Evolutionary conservation across 2,113 vertebrate species (phyloP).

Genomic region (Gallinago paraguaiae): DNA sequence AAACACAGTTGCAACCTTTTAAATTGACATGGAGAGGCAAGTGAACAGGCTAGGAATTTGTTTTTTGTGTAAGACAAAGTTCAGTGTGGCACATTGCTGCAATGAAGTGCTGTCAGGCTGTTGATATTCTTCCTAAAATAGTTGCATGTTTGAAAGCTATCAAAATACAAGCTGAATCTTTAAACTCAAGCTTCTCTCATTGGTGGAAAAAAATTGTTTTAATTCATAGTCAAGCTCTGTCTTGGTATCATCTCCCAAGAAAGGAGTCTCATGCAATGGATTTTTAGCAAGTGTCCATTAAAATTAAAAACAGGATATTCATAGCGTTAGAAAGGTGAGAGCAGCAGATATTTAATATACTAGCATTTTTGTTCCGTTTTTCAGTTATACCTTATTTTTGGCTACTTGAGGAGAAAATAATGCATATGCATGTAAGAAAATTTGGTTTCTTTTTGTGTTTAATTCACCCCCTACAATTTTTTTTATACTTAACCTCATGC

Average conservation of each 20-base stretch:
- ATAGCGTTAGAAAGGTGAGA: not conserved
- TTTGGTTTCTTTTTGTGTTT: fast-evolving
- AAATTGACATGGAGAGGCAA: not conserved
- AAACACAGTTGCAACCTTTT: not conserved
- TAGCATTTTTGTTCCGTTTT: not conserved
- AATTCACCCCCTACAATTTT: fast-evolving
- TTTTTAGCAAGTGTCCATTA: not conserved
- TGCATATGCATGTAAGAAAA: not conserved
- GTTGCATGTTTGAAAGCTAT: not conserved
- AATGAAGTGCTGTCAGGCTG: not conserved
- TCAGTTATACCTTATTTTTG: not conserved
- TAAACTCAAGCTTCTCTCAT: not conserved
- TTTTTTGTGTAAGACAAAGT: not conserved
- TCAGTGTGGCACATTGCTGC: not conserved
- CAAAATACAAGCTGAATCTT: not conserved
- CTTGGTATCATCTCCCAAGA: not conserved
- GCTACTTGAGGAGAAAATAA: not conserved
- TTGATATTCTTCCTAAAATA: not conserved
- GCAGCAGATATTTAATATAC: not conserved
- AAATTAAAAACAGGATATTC: not conserved
- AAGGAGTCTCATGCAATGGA: not conserved
- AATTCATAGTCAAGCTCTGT: not conserved
- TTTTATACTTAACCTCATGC: not conserved
- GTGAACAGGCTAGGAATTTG: not conserved
- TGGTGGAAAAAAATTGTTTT: not conserved